These are phyloP conservation scores for Micoletzkya japonica DNA, from an alignment of 2,888 invertebrate species.

Conservation along the genomic window DNA sequence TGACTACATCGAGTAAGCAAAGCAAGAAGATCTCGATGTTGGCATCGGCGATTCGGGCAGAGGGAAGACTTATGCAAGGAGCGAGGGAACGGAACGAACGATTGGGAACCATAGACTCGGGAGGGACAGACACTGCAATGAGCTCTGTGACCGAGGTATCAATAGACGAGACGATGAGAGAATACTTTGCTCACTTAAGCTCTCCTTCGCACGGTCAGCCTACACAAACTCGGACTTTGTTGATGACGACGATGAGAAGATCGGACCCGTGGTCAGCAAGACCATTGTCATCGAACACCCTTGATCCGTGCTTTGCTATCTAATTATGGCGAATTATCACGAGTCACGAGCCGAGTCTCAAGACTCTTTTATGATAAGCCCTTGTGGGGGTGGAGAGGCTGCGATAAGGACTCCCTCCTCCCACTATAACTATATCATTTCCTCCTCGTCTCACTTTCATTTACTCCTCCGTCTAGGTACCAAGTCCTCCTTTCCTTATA, in stretches of 20 bases:
- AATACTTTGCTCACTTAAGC: neutral
- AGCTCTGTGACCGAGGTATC: conserved; percentile 1
- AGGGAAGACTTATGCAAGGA: conserved; percentile 21
- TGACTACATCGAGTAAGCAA: conserved; percentile 55
- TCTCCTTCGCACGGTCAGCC: neutral
- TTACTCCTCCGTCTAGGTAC: neutral
- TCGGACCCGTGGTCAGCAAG: neutral
- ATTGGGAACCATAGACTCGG: conserved; percentile 5
- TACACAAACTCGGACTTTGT: conserved; percentile 8
- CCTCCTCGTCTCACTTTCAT: neutral
- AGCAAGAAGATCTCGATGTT: conserved; percentile 40
- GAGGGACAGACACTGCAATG: neutral
- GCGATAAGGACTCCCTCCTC: neutral
- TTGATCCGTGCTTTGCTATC: neutral
- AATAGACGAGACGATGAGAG: neutral
- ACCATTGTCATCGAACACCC: neutral
- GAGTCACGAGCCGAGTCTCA: neutral
- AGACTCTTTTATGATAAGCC: neutral
- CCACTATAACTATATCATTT: neutral
- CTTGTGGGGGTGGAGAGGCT: neutral
- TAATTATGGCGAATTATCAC: neutral
- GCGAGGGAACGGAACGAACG: neutral
- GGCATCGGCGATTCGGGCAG: conserved; percentile 17
- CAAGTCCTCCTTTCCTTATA: neutral
- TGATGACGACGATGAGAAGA: neutral